Base-by-base conservation (phyloP, 2,113 vertebrate genomes). In the Lethenteron camtschaticum region DNA sequence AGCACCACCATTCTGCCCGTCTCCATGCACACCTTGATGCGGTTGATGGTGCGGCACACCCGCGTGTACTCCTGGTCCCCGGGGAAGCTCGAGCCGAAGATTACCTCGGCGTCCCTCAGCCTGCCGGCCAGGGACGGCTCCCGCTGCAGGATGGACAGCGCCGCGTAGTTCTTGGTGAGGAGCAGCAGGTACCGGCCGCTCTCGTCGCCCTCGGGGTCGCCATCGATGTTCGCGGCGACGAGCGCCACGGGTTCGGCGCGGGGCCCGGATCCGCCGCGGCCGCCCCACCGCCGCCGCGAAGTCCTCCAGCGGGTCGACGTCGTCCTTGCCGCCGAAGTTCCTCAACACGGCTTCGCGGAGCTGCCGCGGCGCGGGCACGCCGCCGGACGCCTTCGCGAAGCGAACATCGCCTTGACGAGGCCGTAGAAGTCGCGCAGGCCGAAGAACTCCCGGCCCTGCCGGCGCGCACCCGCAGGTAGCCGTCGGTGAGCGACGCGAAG, bases 11-110 rank as follows among this genome's bases (percentile, higher is more conserved):
- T 89, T 75, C 82, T 81, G 60, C 94, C 94, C 0, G 91, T 95
- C 75, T 97, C 94, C 94, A 97, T 97, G 79, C 94, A 96, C 70
- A 89, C 79, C 77, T 97, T 97, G 41, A 97, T 86, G 14, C 87
- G 81, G 77, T 95, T 95, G 78, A 97, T 94, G 76, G 94, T 91
- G 66, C 85, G 80, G 80, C 92, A 97, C 73, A 97, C 84, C 70
- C 95, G 92, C 10, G 87, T 86, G 12, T 97, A 97, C 69, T 96
- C 89, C 16, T 95, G 92, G 75, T 97, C 92, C 77, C 83, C 86
- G 0, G 88, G 89, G 68, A 97, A 97, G 68, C 92, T 87, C 74
- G 92, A 97, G 58, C 92, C 91, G 57, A 96, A 97, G 75, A 96
- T 90, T 55, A 96, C 85, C 75, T 97, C 91, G 41, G 41, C 41